Percentiles rank a stretch among this genome's conserved stretches.
These are phyloP conservation scores for Lordiphosa stackelbergi DNA, from an alignment of 1,140 invertebrate species.

Conservation along the genomic window DNA sequence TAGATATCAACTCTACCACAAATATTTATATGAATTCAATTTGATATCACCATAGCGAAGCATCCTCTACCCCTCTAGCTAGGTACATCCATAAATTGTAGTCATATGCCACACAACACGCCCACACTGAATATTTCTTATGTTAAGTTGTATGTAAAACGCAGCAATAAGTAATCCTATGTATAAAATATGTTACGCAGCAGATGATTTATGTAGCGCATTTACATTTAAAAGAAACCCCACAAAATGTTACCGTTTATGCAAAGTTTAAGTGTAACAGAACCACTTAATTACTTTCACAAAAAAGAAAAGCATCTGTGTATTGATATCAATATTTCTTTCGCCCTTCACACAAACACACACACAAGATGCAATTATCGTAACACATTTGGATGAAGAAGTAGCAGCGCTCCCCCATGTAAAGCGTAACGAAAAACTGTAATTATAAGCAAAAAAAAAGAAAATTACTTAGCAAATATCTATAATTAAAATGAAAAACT, in stretches of 20 bases:
- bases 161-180: conserved; percentile 43
- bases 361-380: background rate
- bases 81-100: conserved; percentile 36
- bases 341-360: background rate
- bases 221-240: conserved; percentile 6
- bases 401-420: background rate
- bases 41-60: no score
- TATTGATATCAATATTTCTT: conserved; percentile 7
- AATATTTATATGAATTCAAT: background rate
- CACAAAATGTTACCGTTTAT: conserved; percentile 9
- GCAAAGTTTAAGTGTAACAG: background rate
- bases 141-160: conserved; percentile 42
- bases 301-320: conserved; percentile 1
- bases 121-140: conserved; percentile 41
- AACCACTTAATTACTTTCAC: conserved; percentile 3
- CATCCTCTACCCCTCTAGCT: background rate
- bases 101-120: conserved; percentile 33
- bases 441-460: conserved; percentile 15
- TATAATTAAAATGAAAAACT: conserved; percentile 25
- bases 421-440: conserved; percentile 25
- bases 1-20: no score
- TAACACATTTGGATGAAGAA: conserved; percentile 10
- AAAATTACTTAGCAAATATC: conserved; percentile 57
- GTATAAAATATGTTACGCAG: conserved; percentile 11
- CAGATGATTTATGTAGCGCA: conserved; percentile 20